Evolutionary conservation across 2,888 invertebrate species (phyloP).

Genomic region (Baronia brevicornis): DNA sequence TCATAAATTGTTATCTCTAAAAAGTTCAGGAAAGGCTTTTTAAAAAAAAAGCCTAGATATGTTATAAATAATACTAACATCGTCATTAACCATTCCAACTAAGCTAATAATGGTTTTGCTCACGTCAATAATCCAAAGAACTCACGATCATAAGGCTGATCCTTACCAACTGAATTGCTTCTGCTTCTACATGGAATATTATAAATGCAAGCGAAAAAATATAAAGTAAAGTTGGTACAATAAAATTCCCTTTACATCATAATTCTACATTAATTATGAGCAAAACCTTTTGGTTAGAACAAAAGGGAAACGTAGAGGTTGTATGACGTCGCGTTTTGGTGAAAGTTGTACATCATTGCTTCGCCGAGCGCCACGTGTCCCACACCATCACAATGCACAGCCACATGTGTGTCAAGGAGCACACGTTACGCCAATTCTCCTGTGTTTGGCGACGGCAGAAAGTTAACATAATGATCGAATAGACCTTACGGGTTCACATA

Average conservation of each 20-base stretch:
- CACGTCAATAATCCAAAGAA: too few species aligned
- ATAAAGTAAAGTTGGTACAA: too few species aligned
- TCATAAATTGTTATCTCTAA: too few species aligned
- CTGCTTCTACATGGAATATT: too few species aligned
- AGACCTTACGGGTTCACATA: not conserved
- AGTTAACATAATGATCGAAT: conserved; percentile 10
- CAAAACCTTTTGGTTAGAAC: conserved; percentile 19
- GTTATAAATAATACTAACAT: too few species aligned
- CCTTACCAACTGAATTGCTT: too few species aligned
- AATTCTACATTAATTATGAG: conserved; percentile 7
- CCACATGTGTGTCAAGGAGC: conserved; percentile 63
- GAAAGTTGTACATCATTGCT: conserved; percentile 65
- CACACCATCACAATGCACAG: conserved; percentile 49
- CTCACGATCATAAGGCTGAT: too few species aligned
- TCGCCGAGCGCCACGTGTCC: conserved; percentile 25
- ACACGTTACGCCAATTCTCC: conserved; percentile 49
- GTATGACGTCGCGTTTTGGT: conserved; percentile 49
- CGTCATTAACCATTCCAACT: too few species aligned
- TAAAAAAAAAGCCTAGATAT: too few species aligned
- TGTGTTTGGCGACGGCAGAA: conserved; percentile 20
- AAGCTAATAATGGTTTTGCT: too few species aligned
- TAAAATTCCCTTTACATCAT: not conserved
- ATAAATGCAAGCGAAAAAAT: too few species aligned
- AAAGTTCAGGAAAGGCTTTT: too few species aligned
- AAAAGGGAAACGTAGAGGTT: conserved; percentile 33